These are phyloP conservation scores for Cynocephalus volans DNA, from an alignment of 2,113 vertebrate species.

Conservation along the genomic window DNA sequence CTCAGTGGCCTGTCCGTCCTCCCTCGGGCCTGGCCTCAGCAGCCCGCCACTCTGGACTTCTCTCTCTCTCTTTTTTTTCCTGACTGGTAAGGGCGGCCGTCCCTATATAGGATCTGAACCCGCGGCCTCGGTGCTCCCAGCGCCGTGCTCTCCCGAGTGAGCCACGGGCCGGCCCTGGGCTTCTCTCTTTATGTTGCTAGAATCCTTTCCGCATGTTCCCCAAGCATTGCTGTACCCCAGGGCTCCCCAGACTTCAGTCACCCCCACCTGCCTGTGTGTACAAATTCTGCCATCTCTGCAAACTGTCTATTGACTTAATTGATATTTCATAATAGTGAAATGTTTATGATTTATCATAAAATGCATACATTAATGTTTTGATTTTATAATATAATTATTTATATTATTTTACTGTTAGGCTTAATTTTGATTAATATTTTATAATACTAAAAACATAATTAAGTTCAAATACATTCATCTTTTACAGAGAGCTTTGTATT, in stretches of 20 bases:
- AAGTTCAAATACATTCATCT: background rate
- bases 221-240: background rate
- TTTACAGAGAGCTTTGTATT: background rate
- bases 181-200: background rate
- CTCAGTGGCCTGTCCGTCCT: background rate
- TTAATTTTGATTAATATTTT: constrained; percentile 10
- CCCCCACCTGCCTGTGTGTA: fast-evolving
- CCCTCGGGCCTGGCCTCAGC: background rate
- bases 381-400: background rate
- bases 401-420: background rate
- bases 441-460: background rate
- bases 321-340: background rate
- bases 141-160: no score
- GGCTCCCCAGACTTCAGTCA: background rate
- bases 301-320: background rate
- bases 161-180: no score
- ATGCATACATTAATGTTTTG: background rate
- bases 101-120: no score
- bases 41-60: background rate
- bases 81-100: no score
- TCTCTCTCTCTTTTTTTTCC: no score
- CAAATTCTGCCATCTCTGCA: background rate
- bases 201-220: background rate
- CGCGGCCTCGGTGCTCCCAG: no score
- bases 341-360: background rate